Evolutionary conservation across 2,888 invertebrate species (phyloP).

Genomic region (Lycaena phlaeas): DNA sequence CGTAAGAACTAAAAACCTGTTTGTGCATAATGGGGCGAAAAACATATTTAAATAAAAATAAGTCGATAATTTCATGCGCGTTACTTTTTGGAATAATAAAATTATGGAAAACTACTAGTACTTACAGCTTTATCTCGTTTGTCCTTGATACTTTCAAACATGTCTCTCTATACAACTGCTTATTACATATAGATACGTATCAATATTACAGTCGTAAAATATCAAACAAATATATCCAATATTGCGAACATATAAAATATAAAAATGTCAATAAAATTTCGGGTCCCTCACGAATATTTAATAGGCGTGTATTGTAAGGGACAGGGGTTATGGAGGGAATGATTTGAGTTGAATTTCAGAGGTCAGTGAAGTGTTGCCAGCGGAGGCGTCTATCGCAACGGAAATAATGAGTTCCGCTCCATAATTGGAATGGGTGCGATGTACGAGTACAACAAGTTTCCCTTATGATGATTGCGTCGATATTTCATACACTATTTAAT

Average conservation of each 20-base stretch:
- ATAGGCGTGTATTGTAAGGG: constrained; percentile 2
- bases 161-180: no score
- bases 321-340: neutral
- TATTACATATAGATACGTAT: no score
- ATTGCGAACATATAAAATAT: constrained; percentile 5
- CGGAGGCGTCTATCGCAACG: constrained; percentile 45
- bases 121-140: no score
- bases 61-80: no score
- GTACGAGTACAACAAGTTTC: constrained; percentile 21
- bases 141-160: no score
- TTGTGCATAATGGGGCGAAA: no score
- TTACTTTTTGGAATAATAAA: no score
- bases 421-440: constrained; percentile 59
- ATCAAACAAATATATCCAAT: neutral
- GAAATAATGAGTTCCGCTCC: constrained; percentile 66
- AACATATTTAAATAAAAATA: no score
- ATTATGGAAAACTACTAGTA: no score
- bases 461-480: constrained; percentile 8
- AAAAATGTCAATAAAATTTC: constrained; percentile 1
- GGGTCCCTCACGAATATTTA: constrained; percentile 5
- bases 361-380: constrained; percentile 29
- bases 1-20: no score
- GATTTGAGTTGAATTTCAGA: constrained; percentile 37
- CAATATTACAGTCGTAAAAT: no score
- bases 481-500: no score